Percentiles rank a stretch among this genome's conserved stretches.
These are phyloP conservation scores for Trachythela sp. DNA, from an alignment of 64 coral and sea anemone species.

Conservation along the genomic window DNA sequence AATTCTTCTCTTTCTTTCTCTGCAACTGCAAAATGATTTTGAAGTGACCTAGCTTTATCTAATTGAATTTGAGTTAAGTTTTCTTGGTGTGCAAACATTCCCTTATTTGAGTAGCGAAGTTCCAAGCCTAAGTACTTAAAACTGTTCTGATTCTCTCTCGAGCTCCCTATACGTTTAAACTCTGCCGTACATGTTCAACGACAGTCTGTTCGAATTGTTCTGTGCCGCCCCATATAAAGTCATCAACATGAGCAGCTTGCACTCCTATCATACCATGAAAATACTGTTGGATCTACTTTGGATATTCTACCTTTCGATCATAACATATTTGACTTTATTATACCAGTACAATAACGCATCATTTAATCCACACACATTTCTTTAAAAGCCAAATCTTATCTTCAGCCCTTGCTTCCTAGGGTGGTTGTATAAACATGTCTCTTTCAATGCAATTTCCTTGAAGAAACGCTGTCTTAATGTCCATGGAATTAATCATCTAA, in stretches of 20 bases:
- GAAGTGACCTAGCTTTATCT: not conserved
- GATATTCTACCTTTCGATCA: not conserved
- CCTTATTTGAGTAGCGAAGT: slow-evolving; percentile 5
- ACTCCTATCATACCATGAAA: not conserved
- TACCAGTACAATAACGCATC: not conserved
- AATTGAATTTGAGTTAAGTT: not conserved
- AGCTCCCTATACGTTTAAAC: not conserved
- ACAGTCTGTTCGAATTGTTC: not conserved
- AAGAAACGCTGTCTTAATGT: not conserved
- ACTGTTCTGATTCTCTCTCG: slow-evolving; percentile 26
- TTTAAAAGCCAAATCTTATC: not conserved
- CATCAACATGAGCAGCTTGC: not conserved
- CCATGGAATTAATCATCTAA: not conserved
- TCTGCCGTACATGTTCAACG: not conserved
- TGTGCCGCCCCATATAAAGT: not conserved
- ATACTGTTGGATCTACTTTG: not conserved
- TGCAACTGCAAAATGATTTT: not conserved
- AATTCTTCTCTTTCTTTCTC: not conserved
- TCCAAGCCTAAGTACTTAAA: slow-evolving; percentile 42
- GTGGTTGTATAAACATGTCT: not conserved
- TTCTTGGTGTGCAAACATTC: not conserved
- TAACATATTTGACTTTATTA: not conserved
- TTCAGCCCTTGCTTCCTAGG: not conserved
- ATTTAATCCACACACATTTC: slow-evolving; percentile 7
- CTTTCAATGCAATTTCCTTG: not conserved